Conservation (phyloP, 2,888 invertebrate species). For the Terebella lapidaria region DNA sequence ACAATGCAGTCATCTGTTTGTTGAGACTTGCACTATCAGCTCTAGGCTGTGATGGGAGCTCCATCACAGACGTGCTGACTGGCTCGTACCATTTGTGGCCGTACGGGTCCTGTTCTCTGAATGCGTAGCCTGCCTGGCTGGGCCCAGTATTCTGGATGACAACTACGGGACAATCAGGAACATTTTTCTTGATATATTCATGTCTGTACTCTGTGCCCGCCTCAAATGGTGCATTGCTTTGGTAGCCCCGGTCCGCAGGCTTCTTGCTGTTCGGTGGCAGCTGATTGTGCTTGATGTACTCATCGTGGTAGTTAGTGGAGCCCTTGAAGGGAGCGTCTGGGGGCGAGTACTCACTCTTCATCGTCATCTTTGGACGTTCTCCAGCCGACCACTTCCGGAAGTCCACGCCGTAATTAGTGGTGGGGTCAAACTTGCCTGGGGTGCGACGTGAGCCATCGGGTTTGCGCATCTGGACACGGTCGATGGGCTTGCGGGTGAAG, state of each 20-base stretch:
- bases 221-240: conserved; percentile 45
- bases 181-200: conserved; percentile 41
- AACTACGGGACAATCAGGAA: conserved; percentile 41
- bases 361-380: conserved; percentile 28
- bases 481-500: conserved; percentile 36
- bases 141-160: conserved; percentile 32
- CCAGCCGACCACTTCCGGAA: conserved; percentile 31
- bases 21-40: background rate
- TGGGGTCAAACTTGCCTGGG: conserved; percentile 27
- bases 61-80: background rate
- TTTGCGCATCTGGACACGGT: conserved; percentile 19
- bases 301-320: conserved; percentile 41
- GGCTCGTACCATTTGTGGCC: conserved; percentile 46
- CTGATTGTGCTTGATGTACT: conserved; percentile 34
- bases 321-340: conserved; percentile 51
- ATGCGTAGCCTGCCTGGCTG: conserved; percentile 29
- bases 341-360: conserved; percentile 39
- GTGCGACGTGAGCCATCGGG: conserved; percentile 24
- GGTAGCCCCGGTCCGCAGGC: conserved; percentile 37
- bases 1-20: conserved; percentile 8
- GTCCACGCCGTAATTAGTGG: conserved; percentile 33
- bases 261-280: conserved; percentile 36
- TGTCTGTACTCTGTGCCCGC: conserved; percentile 47
- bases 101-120: conserved; percentile 33
- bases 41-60: background rate